Conservation (phyloP, 2,888 invertebrate genomes). For the Malachius bipustulatus region DNA sequence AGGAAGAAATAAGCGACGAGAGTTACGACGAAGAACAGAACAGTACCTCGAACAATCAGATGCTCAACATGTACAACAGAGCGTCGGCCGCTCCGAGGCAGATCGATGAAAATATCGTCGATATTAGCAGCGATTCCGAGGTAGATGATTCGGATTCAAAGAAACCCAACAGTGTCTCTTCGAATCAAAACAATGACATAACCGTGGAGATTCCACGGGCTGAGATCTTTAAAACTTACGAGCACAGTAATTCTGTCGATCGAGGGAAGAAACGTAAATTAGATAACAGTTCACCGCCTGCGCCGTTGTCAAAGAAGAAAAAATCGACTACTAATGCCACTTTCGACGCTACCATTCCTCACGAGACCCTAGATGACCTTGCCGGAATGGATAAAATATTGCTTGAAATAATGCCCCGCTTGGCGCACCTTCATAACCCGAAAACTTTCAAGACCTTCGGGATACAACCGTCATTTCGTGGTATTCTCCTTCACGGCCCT, state of each 20-base stretch:
- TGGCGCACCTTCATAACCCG: conserved; percentile 81
- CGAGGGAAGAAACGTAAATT: conserved; percentile 34
- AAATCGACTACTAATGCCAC: conserved; percentile 35
- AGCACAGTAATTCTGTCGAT: too few relatives aligned
- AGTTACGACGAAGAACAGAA: conserved; percentile 14
- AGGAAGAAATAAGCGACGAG: conserved; percentile 37
- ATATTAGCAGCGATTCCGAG: conserved; percentile 67
- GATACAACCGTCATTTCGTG: conserved; percentile 76
- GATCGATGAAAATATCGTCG: conserved; percentile 54
- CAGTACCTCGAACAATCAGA: conserved; percentile 33
- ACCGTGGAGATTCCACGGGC: neutral
- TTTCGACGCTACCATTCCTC: conserved; percentile 33
- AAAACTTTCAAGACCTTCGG: conserved; percentile 79
- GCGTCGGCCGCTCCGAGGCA: conserved; percentile 24
- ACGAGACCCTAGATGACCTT: conserved; percentile 58
- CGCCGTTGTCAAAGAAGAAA: conserved; percentile 34
- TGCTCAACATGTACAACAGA: conserved; percentile 40
- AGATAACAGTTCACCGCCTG: conserved; percentile 19
- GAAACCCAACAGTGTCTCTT: conserved; percentile 16
- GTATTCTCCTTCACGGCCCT: conserved; percentile 88
- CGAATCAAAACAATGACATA: neutral
- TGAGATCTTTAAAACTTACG: too few relatives aligned
- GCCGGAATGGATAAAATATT: conserved; percentile 71
- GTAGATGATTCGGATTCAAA: conserved; percentile 40
- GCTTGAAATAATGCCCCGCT: conserved; percentile 36